Conservation (phyloP, 35 echinoderm and acorn worm genomes). For the Stichopus chloronotus region DNA sequence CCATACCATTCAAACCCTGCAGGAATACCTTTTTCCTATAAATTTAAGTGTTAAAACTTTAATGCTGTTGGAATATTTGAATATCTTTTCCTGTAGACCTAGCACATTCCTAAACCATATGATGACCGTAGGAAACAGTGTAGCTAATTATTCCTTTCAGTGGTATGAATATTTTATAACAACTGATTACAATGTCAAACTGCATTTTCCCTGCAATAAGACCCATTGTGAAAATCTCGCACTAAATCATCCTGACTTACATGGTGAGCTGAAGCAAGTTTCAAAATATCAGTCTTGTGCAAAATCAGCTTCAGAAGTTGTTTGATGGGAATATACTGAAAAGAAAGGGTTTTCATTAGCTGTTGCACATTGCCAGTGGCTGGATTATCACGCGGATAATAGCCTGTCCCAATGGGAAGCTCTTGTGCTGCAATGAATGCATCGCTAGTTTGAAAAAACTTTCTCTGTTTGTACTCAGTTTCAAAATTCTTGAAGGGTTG, state of each 20-base stretch:
- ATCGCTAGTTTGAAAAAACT: constrained; percentile 54
- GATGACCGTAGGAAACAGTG: too few relatives aligned
- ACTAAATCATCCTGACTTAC: constrained; percentile 14
- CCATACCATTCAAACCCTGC: too few relatives aligned
- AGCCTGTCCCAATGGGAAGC: constrained; percentile 38
- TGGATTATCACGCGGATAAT: constrained; percentile 47
- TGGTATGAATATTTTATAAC: too few relatives aligned
- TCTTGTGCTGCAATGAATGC: constrained; percentile 28
- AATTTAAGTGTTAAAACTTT: too few relatives aligned
- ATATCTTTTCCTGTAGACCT: too few relatives aligned
- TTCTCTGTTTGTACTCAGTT: constrained; percentile 53
- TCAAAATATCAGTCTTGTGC: constrained; percentile 44
- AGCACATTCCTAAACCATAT: too few relatives aligned
- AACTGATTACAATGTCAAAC: too few relatives aligned
- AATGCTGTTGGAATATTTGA: too few relatives aligned
- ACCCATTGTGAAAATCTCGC: constrained; percentile 9
- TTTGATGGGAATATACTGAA: constrained; percentile 56
- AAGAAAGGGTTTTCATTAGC: constrained; percentile 49
- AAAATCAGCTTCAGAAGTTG: constrained; percentile 30
- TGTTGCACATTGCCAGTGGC: constrained; percentile 57
- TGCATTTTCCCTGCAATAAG: background rate
- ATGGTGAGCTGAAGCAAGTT: constrained; percentile 11
- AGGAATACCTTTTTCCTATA: too few relatives aligned
- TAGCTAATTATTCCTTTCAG: too few relatives aligned
- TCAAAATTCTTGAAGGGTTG: constrained; percentile 56